Evolutionary conservation across 2,113 vertebrate genomes (phyloP).

Genomic region (Alexandromys fortis): DNA sequence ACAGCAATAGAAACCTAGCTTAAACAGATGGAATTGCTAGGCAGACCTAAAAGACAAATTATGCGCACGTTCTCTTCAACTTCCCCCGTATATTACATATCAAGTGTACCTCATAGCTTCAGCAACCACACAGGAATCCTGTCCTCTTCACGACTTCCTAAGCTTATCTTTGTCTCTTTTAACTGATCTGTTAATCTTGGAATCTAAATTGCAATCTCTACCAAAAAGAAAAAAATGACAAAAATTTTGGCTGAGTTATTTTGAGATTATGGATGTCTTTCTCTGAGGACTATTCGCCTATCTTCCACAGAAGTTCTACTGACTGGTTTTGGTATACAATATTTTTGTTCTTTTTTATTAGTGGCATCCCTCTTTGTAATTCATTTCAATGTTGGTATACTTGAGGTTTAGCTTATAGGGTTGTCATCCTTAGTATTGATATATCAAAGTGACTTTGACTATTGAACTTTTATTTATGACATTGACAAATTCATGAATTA

Average conservation of each 20-base stretch:
- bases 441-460: background rate
- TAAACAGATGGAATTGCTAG: background rate
- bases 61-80: too few relatives aligned
- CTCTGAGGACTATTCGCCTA: background rate
- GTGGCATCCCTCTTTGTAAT: background rate
- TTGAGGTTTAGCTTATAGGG: background rate
- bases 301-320: background rate
- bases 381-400: background rate
- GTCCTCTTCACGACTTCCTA: background rate
- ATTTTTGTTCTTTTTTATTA: background rate
- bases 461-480: background rate
- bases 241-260: background rate
- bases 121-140: background rate
- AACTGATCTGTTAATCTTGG: background rate
- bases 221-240: background rate
- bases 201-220: background rate
- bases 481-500: background rate
- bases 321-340: background rate
- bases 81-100: background rate
- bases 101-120: background rate
- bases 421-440: background rate
- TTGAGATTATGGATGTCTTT: background rate
- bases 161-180: background rate
- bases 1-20: background rate
- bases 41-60: background rate